Evolutionary conservation across 2,113 vertebrate genomes (phyloP), one percentile per base, ranked within the genome.

Genomic region (Pagrus major): DNA sequence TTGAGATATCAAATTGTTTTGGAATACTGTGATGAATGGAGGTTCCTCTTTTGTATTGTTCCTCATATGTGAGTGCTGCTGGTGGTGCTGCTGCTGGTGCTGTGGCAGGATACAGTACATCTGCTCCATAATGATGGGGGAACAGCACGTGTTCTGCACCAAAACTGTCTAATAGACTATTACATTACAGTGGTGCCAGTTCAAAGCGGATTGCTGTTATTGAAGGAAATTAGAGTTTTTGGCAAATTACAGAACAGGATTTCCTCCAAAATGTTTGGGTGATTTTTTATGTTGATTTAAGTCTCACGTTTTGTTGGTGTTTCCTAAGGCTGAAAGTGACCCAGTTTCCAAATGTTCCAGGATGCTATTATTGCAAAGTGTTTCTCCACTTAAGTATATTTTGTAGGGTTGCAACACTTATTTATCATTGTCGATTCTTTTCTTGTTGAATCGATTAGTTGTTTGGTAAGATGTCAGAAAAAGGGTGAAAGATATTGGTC

Each of bases 121-220:
- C 86, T 86, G 61, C 64, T 68, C 27, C 49, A 33, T 78, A 80
- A 85, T 84, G 80, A 88, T 60, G 74, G 63, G 33, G 78, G 55
- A 70, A 31, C 72, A 52, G 31, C 77, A 58, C 55, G 11, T 47
- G 54, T 35, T 61, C 60, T 35, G 63, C 77, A 49, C 71, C 74
- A 68, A 71, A 76, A 70, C 44, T 68, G 74, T 37, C 60, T 61
- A 27, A 78, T 33, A n/a, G 55, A 70, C 71, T 52, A 29, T 65
- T 66, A 29, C 76, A 65, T 68, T 77, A 78, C 47, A 68, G 77
- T 39, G 31, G 7, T 83, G 67, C 69, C 79, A 74, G 37, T 76
- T 72, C 33, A 58, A 21, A 31, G 25, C 64, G 25, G 44, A 73
- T 78, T 47, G 58, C 78, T 81, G 1, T 90, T 79, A 86, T 47